phyloP scores from a whole-genome alignment of 2,888 invertebrate species.

The Drosophila peninsularis region DNA sequence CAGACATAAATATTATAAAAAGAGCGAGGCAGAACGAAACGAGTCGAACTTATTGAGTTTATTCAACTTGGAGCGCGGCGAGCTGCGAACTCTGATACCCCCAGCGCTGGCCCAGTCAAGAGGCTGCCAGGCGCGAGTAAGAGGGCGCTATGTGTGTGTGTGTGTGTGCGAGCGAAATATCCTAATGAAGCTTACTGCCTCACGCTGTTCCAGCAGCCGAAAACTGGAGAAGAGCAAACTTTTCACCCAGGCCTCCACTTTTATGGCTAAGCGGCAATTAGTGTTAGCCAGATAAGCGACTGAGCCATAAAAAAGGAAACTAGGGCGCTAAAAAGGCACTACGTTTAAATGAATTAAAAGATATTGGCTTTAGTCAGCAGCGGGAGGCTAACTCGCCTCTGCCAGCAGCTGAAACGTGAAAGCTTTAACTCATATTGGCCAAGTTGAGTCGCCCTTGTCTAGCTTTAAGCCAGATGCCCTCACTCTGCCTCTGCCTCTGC shows the following conservation, averaged over 20 bases:
- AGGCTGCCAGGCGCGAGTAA: slow-evolving; percentile 8
- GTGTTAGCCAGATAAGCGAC: slow-evolving; percentile 46
- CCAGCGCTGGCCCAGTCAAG: slow-evolving; percentile 34
- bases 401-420: neutral
- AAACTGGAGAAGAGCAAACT: slow-evolving; percentile 18
- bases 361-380: neutral
- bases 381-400: too few species aligned
- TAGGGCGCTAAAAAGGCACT: neutral
- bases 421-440: neutral
- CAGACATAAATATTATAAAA: slow-evolving; percentile 38
- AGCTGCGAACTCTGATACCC: slow-evolving; percentile 18
- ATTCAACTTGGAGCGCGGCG: slow-evolving; percentile 58
- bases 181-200: slow-evolving; percentile 30
- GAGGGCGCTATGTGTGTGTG: neutral
- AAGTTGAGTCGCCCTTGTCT: neutral
- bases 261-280: slow-evolving; percentile 54
- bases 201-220: slow-evolving; percentile 17
- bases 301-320: slow-evolving; percentile 20
- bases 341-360: slow-evolving; percentile 9
- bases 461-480: neutral
- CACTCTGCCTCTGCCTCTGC: neutral
- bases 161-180: neutral
- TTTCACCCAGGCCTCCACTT: slow-evolving; percentile 21
- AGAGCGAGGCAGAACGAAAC: slow-evolving; percentile 1
- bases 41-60: slow-evolving; percentile 55